These are phyloP conservation scores for Neolamprologus falcicula DNA, from an alignment of 2,113 vertebrate genomes.

Conservation along the genomic window DNA sequence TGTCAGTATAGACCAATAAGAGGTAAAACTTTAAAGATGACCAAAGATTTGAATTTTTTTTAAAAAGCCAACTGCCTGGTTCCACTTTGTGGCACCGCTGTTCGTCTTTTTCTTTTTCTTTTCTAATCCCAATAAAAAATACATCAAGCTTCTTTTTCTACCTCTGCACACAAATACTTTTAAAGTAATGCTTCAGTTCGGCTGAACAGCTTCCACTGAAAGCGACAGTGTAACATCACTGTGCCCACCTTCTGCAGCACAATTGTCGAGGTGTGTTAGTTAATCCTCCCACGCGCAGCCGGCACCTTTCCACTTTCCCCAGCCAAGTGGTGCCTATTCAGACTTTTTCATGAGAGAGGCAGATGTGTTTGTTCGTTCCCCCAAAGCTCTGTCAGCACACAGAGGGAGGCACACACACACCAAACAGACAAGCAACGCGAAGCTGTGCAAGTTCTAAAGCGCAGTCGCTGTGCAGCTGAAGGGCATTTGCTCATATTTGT, in stretches of 20 bases:
- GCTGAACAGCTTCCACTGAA: neutral
- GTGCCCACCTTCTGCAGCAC: neutral
- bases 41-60: neutral
- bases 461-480: neutral
- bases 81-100: neutral
- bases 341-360: neutral
- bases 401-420: neutral
- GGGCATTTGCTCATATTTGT: neutral
- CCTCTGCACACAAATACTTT: neutral
- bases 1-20: neutral
- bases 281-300: constrained; percentile 18
- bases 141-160: neutral
- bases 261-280: constrained; percentile 32
- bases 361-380: constrained; percentile 32
- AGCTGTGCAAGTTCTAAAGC: neutral
- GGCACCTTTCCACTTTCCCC: constrained; percentile 17
- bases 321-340: constrained; percentile 12
- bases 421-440: neutral
- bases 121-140: neutral
- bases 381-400: constrained; percentile 5
- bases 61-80: neutral
- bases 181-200: neutral
- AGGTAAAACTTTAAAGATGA: neutral
- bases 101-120: neutral
- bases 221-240: neutral